Conservation (phyloP, 1,140 invertebrate species). For the Drosophila ercepeae region DNA sequence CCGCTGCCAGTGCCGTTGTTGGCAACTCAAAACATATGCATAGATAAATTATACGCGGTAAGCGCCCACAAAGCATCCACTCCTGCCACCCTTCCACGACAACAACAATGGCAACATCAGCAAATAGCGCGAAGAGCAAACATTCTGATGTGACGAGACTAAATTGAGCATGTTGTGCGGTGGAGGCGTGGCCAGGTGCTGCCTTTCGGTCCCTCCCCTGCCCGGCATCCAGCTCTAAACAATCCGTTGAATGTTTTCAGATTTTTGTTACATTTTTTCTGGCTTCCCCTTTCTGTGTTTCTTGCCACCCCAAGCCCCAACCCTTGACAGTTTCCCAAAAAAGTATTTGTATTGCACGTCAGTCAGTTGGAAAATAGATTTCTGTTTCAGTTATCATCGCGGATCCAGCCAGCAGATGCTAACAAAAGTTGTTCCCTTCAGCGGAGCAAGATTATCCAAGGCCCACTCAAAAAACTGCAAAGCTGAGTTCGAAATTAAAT, state of each 20-base stretch:
- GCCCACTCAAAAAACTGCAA: no score
- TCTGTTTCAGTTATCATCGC: slow-evolving; percentile 51
- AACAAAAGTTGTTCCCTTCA: slow-evolving; percentile 21
- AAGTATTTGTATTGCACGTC: slow-evolving; percentile 45
- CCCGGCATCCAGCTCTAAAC: slow-evolving; percentile 1
- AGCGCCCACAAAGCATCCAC: slow-evolving; percentile 59
- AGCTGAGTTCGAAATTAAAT: neutral
- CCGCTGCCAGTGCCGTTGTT: slow-evolving; percentile 60
- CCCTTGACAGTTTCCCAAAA: slow-evolving; percentile 23
- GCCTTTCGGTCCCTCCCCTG: no score
- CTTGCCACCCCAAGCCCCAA: neutral
- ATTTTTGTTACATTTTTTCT: slow-evolving; percentile 25
- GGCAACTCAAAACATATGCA: slow-evolving; percentile 79
- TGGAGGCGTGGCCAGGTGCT: slow-evolving; percentile 31
- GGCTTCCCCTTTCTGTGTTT: slow-evolving; percentile 11
- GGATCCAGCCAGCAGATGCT: slow-evolving; percentile 34
- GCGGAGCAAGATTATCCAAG: neutral
- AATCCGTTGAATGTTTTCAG: slow-evolving; percentile 25
- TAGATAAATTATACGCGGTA: slow-evolving; percentile 80
- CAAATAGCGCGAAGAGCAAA: slow-evolving; percentile 47
- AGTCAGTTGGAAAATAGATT: slow-evolving; percentile 60
- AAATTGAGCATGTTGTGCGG: slow-evolving; percentile 59
- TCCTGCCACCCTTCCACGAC: slow-evolving; percentile 2
- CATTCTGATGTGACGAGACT: slow-evolving; percentile 75
- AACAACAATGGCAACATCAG: slow-evolving; percentile 23